Percentiles rank a stretch among this genome's conserved stretches.
These are phyloP conservation scores for Tupiocoris notatus DNA, from an alignment of 2,888 invertebrate genomes.

Conservation along the genomic window DNA sequence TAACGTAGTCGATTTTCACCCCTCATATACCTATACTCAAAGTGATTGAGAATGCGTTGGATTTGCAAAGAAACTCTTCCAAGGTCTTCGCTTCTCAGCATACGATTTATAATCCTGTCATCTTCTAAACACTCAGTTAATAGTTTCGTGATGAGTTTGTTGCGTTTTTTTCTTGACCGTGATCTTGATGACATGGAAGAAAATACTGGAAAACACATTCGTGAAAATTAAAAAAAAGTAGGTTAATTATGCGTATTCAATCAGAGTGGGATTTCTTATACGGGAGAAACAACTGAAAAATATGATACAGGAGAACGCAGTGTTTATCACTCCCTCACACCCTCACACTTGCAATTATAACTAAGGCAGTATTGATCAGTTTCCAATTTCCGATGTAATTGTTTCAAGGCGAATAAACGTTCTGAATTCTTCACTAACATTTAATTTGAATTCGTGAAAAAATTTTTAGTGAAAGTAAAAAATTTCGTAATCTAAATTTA, in stretches of 20 bases:
- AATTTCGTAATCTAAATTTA: no score
- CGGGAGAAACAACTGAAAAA: no score
- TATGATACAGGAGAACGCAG: no score
- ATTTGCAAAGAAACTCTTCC: neutral
- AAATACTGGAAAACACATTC: neutral
- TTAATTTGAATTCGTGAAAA: no score
- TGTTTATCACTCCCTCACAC: no score
- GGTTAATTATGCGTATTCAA: neutral
- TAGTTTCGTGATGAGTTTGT: neutral
- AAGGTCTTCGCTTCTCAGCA: constrained; percentile 8
- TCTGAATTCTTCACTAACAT: no score
- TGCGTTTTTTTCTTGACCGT: neutral
- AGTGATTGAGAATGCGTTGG: neutral
- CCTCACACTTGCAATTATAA: no score
- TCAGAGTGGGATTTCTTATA: no score
- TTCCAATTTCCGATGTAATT: no score
- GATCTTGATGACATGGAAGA: neutral
- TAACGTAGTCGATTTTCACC: neutral
- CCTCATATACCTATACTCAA: constrained; percentile 2
- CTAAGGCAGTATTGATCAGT: no score
- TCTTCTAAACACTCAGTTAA: neutral
- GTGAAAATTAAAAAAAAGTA: neutral
- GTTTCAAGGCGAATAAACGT: no score
- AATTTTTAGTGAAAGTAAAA: no score
- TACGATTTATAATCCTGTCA: neutral